Evolutionary conservation across 1,140 invertebrate genomes (phyloP).

Genomic region (Epicauta chinensis): DNA sequence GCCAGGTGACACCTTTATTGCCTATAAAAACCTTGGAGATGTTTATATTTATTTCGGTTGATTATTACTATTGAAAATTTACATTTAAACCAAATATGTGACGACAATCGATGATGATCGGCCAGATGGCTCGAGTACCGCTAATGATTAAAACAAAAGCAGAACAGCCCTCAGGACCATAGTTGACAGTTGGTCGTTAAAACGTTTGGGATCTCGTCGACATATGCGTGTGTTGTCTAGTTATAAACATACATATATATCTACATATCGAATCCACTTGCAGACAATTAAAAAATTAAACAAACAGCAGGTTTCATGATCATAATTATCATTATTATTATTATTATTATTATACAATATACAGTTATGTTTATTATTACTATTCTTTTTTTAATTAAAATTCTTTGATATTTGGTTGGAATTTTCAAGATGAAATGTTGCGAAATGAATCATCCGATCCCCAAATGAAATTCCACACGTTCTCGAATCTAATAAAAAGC

Average conservation of each 20-base stretch:
- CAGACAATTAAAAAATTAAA: conserved; percentile 9
- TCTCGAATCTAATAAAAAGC: conserved; percentile 29
- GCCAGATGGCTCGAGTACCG: conserved; percentile 15
- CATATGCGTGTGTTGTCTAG: conserved; percentile 9
- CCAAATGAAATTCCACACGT: conserved; percentile 27
- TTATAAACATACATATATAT: conserved; percentile 9
- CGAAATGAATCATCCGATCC: conserved; percentile 7
- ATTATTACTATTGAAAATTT: not conserved
- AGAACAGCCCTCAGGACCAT: conserved; percentile 3
- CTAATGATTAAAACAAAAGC: conserved; percentile 15
- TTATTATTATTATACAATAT: too few species aligned
- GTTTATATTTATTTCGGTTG: too few species aligned
- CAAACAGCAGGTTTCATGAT: conserved; percentile 6
- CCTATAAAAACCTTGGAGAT: too few species aligned
- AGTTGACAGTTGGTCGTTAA: conserved; percentile 14
- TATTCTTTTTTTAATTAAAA: too few species aligned
- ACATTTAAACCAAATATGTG: conserved; percentile 9
- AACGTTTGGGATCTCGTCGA: conserved; percentile 7
- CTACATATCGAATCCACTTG: conserved; percentile 9
- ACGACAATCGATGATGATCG: conserved; percentile 6
- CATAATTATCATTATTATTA: too few species aligned
- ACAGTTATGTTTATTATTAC: too few species aligned
- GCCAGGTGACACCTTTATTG: too few species aligned
- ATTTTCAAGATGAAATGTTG: not conserved
- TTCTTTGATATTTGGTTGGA: not conserved